Percentiles rank a stretch among this genome's conserved stretches.
Evolutionary conservation across 2,113 vertebrate species (phyloP).

Genomic region (Rallus limicola): DNA sequence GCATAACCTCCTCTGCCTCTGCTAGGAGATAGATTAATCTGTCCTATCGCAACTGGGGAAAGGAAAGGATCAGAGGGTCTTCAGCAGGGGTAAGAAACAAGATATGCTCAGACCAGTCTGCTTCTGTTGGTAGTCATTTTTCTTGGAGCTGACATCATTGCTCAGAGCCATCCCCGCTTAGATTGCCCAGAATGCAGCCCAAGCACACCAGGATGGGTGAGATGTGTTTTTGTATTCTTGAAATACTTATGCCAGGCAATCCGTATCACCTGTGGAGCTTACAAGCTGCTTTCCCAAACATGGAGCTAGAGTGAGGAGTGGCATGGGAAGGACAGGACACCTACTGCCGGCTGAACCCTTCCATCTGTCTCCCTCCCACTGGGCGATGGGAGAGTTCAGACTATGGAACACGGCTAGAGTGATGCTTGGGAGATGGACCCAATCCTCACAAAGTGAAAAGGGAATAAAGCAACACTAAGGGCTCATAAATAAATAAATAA

Average conservation of each 20-base stretch:
- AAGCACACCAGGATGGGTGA: too few species aligned
- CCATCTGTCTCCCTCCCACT: not conserved
- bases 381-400: not conserved
- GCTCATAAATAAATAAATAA: not conserved
- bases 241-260: not conserved
- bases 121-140: not conserved
- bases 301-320: accelerated
- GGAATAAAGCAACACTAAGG: not conserved
- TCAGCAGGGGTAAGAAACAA: not conserved
- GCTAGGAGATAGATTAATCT: not conserved
- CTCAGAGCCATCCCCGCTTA: not conserved
- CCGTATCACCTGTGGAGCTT: not conserved
- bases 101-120: not conserved
- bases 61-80: not conserved
- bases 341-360: not conserved
- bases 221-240: not conserved
- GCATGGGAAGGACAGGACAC: not conserved
- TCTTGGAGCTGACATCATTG: not conserved
- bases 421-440: not conserved
- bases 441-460: not conserved
- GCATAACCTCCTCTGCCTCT: not conserved
- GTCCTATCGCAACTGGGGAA: not conserved
- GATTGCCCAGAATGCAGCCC: accelerated
- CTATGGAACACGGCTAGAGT: not conserved
- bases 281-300: not conserved